phyloP scores from a whole-genome alignment of 2,797 vertebrate genomes.

The Manis javanica region DNA sequence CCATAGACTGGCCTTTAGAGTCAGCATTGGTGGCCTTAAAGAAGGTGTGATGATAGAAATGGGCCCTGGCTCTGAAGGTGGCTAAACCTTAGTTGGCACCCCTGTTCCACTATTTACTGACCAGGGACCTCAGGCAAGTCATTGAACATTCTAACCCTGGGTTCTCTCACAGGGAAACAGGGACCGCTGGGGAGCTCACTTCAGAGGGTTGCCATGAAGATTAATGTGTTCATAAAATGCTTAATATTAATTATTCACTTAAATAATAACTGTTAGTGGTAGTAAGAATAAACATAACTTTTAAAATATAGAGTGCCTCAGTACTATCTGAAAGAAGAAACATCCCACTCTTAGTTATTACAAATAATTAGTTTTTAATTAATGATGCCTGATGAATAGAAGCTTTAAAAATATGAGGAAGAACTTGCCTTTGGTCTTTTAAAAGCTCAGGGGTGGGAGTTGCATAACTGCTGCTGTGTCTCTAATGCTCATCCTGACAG shows the following conservation, averaged over 20 bases:
- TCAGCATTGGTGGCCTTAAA: background rate
- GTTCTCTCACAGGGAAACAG: background rate
- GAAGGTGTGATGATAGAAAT: background rate
- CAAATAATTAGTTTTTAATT: background rate
- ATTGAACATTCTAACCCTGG: background rate
- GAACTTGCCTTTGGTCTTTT: background rate
- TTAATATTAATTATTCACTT: background rate
- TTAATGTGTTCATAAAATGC: background rate
- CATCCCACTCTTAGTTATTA: background rate
- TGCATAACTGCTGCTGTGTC: accelerated
- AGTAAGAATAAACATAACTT: background rate
- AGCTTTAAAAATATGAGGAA: background rate
- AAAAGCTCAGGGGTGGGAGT: background rate
- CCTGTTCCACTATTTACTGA: background rate
- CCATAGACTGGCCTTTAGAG: background rate
- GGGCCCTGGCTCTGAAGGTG: background rate
- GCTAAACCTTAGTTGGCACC: background rate
- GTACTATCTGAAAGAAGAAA: background rate
- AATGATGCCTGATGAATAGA: background rate
- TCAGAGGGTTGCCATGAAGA: background rate
- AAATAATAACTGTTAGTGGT: background rate
- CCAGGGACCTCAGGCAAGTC: background rate
- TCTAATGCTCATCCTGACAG: accelerated
- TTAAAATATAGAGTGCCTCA: background rate
- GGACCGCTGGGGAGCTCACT: background rate